Percentiles rank a stretch among this genome's conserved stretches.
Evolutionary conservation across 2,797 vertebrate genomes (phyloP).

Genomic region (Glyptemys insculpta): DNA sequence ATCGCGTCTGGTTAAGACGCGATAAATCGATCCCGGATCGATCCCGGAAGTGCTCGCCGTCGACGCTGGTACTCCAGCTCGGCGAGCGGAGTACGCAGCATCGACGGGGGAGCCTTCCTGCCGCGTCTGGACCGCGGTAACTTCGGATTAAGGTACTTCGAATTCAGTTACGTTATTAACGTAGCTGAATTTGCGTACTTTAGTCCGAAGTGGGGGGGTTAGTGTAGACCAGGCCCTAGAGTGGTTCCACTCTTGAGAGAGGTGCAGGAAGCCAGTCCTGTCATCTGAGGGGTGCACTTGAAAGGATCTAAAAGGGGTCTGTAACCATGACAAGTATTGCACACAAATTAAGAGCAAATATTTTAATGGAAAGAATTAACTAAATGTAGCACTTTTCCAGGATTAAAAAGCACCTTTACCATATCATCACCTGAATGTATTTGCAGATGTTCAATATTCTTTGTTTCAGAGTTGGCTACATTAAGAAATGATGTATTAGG

Average conservation of each 20-base stretch:
- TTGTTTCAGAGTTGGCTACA: conserved; percentile 44
- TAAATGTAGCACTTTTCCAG: not conserved
- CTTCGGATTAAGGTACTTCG: too few species aligned
- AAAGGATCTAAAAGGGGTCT: not conserved
- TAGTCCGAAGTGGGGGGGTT: too few species aligned
- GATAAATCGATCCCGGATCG: too few species aligned
- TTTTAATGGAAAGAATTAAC: not conserved
- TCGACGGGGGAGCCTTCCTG: too few species aligned
- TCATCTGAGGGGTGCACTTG: not conserved
- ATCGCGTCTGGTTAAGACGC: too few species aligned
- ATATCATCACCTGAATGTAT: conserved; percentile 51
- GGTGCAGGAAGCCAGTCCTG: not conserved
- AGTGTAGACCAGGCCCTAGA: too few species aligned
- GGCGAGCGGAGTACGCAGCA: too few species aligned
- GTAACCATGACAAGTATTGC: not conserved
- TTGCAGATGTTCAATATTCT: conserved; percentile 50
- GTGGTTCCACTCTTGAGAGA: not conserved
- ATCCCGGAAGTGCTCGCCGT: too few species aligned
- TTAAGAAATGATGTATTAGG: conserved; percentile 58
- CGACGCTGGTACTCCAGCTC: too few species aligned
- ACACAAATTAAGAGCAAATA: not conserved
- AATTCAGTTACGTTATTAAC: too few species aligned
- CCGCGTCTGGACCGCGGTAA: too few species aligned
- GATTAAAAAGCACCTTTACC: conserved; percentile 13
- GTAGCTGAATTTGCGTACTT: too few species aligned